Conservation (phyloP, 2,797 vertebrate genomes). For the Epinephelus awoara region DNA sequence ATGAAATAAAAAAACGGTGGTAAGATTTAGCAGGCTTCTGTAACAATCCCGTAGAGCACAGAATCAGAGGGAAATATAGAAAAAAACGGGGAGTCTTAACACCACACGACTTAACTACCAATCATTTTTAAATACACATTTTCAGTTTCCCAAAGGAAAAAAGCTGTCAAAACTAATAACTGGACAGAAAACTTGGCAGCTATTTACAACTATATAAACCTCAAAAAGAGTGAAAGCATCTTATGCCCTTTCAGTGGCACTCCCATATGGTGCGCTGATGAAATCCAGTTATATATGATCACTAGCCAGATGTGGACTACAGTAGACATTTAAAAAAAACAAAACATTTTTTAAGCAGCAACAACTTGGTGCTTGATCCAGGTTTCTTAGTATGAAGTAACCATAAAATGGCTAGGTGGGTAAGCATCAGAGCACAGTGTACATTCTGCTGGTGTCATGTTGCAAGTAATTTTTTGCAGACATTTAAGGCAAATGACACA, state of each 20-base stretch:
- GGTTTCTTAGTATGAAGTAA: not conserved
- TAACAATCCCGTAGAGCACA: not conserved
- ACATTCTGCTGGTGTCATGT: not conserved
- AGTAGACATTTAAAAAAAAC: not conserved
- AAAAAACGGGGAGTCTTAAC: too few species aligned
- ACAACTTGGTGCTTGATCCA: not conserved
- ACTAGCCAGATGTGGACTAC: not conserved
- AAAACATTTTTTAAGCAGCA: not conserved
- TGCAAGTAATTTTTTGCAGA: not conserved
- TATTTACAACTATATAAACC: not conserved
- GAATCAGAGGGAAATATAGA: not conserved
- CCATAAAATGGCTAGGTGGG: not conserved
- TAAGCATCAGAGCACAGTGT: not conserved
- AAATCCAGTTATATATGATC: not conserved
- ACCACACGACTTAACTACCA: not conserved
- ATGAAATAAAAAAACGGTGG: not conserved
- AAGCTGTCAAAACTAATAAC: not conserved
- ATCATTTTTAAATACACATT: not conserved
- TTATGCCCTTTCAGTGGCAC: not conserved
- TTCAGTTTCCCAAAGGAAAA: not conserved
- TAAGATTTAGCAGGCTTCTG: not conserved
- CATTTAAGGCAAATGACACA: not conserved
- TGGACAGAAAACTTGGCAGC: conserved; percentile 9
- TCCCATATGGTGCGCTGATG: not conserved
- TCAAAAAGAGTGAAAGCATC: not conserved